Evolutionary conservation across 2,888 invertebrate species (phyloP).

Genomic region (Sminthurides aquaticus): DNA sequence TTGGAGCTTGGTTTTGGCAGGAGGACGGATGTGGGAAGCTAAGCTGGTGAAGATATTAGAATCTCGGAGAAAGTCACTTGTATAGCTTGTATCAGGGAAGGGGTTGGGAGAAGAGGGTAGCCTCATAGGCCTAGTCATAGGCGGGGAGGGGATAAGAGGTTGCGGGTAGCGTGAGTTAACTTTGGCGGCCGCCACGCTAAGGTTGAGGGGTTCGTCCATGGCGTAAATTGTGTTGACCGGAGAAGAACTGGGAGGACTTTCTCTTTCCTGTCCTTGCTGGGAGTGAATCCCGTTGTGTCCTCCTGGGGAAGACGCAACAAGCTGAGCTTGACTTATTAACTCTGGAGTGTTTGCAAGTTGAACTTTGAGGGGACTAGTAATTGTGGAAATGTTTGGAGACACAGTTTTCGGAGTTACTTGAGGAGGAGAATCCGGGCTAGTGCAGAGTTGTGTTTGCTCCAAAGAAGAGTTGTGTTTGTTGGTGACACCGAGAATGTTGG

Average conservation of each 20-base stretch:
- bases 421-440: no score
- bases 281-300: neutral
- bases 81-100: neutral
- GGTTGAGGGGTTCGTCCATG: conserved; percentile 47
- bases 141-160: no score
- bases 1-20: neutral
- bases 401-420: no score
- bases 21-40: conserved; percentile 3
- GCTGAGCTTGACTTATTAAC: no score
- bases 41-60: neutral
- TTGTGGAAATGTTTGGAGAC: neutral
- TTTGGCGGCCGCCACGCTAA: conserved; percentile 44
- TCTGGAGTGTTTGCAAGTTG: no score
- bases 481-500: conserved; percentile 70
- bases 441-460: neutral
- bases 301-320: no score
- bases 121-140: neutral
- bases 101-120: neutral
- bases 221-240: neutral
- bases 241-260: conserved; percentile 4
- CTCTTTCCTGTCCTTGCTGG: neutral
- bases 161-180: conserved; percentile 13
- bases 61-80: neutral
- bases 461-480: conserved; percentile 28
- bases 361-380: neutral